These are phyloP conservation scores for Trachelus iudaicus DNA, from an alignment of 2,888 invertebrate species.

Conservation along the genomic window DNA sequence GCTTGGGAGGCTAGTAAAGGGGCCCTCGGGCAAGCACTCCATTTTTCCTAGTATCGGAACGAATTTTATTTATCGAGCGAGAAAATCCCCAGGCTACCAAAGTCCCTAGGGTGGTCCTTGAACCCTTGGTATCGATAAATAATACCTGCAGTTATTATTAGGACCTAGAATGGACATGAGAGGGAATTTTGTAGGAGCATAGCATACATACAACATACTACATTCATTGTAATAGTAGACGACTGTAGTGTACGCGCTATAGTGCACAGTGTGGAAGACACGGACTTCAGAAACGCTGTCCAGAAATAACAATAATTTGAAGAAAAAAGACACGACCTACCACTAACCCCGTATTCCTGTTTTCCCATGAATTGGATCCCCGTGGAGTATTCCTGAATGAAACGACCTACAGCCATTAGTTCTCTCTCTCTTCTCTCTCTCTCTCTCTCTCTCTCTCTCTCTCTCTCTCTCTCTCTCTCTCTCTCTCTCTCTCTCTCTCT, in stretches of 20 bases:
- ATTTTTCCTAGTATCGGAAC: conserved; percentile 63
- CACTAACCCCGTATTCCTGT: conserved; percentile 22
- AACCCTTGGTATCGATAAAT: conserved; percentile 49
- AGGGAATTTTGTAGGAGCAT: too few species aligned
- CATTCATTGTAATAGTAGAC: too few species aligned
- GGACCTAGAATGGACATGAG: too few species aligned
- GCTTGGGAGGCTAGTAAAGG: conserved; percentile 18
- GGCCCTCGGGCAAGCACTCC: conserved; percentile 30
- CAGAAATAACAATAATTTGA: conserved; percentile 22
- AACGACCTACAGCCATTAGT: conserved; percentile 49
- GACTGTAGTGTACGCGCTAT: too few species aligned
- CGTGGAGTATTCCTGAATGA: conserved; percentile 52
- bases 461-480: neutral
- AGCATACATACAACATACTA: too few species aligned
- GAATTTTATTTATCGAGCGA: conserved; percentile 65
- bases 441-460: conserved; percentile 14
- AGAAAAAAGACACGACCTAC: conserved; percentile 18
- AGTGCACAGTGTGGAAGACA: too few species aligned
- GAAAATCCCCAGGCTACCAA: conserved; percentile 58
- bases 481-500: conserved; percentile 15
- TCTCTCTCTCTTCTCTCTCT: conserved; percentile 16
- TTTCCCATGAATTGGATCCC: conserved; percentile 50
- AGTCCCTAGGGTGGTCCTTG: conserved; percentile 63
- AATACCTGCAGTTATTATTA: conserved; percentile 35
- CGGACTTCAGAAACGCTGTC: too few species aligned